These are phyloP conservation scores for Sakesphorus luctuosus DNA, from an alignment of 2,113 vertebrate species.

Conservation along the genomic window DNA sequence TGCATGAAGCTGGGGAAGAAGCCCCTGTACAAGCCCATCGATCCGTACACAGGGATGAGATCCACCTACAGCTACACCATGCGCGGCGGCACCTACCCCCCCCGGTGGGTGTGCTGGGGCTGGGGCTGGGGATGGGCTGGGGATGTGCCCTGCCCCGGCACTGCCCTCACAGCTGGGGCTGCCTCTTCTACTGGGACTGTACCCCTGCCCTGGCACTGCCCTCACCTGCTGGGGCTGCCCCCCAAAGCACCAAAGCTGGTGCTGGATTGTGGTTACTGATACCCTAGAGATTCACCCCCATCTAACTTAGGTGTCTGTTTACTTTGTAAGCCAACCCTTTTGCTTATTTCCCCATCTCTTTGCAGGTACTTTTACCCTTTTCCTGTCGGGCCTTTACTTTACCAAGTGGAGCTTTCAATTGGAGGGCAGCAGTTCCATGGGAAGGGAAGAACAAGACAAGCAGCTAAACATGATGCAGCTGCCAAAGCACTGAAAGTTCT, in stretches of 20 bases:
- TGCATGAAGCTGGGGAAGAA: conserved; percentile 98
- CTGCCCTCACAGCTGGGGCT: no score
- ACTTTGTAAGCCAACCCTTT: background rate
- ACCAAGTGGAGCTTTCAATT: conserved; percentile 96
- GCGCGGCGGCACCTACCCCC: conserved; percentile 88
- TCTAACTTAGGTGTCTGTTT: background rate
- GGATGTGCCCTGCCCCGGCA: no score
- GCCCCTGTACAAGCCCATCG: conserved; percentile 93
- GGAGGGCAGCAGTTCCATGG: conserved; percentile 96
- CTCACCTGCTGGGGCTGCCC: no score
- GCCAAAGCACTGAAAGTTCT: conserved; percentile 91
- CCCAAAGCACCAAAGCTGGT: no score
- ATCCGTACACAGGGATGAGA: conserved; percentile 93
- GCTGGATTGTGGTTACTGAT: background rate
- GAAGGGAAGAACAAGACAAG: conserved; percentile 93
- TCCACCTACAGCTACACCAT: conserved; percentile 93
- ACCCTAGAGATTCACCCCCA: background rate
- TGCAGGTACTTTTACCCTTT: conserved; percentile 97
- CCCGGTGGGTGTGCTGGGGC: conserved; percentile 80
- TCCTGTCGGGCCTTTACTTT: conserved; percentile 91
- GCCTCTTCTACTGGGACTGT: no score
- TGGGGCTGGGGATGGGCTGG: background rate
- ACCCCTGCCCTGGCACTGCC: no score
- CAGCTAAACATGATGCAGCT: conserved; percentile 94
- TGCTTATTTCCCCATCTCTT: background rate